Conservation (phyloP, 2,113 vertebrate species). For the Connochaetes taurinus region DNA sequence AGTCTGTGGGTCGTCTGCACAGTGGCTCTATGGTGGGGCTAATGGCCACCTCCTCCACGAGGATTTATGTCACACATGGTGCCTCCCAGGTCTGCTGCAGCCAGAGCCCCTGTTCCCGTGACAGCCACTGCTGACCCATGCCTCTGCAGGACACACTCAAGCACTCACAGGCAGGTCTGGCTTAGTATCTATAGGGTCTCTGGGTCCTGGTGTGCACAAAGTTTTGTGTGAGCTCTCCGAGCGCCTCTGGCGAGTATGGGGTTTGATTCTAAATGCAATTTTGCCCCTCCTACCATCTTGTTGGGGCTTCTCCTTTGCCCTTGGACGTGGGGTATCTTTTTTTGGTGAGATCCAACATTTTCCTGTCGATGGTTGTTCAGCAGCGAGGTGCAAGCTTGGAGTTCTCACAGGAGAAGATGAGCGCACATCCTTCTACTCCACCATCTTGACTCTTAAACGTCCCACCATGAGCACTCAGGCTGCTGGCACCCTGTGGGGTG, state of each 20-base stretch:
- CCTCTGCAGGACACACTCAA: not conserved
- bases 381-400: not conserved
- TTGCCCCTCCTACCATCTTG: not conserved
- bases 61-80: not conserved
- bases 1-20: not conserved
- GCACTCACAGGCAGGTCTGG: not conserved
- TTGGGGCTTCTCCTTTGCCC: not conserved
- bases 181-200: not conserved
- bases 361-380: not conserved
- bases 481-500: not conserved
- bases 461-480: not conserved
- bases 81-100: not conserved
- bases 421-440: not conserved
- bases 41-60: not conserved
- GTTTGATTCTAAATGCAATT: not conserved
- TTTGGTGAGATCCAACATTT: not conserved
- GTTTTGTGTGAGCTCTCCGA: not conserved
- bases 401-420: not conserved
- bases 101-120: not conserved
- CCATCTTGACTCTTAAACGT: not conserved
- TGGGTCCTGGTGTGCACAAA: not conserved
- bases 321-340: not conserved
- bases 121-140: not conserved
- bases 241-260: fast-evolving
- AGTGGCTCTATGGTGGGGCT: not conserved